Base-by-base conservation (phyloP, 2,113 vertebrate species). In the Oncorhynchus mykiss region DNA sequence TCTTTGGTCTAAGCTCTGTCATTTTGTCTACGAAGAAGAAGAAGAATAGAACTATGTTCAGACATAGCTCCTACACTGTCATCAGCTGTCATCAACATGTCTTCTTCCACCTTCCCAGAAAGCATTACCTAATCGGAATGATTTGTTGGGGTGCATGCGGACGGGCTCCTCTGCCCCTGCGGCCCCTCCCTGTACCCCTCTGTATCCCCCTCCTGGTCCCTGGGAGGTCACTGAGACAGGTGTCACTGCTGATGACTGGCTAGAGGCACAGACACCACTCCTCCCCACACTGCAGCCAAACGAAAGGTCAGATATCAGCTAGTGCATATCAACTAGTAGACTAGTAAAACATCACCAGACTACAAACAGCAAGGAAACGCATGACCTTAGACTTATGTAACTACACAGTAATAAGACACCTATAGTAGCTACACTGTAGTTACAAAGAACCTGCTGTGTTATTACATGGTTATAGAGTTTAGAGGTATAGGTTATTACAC, bases 1-100 rank as follows among this genome's bases (percentile, higher is more conserved):
- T 94, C 92, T 94, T 97, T 0, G 96, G 97, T 71, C 67, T 90
- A 60, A 97, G 88, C 57, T 95, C 93, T 22, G 89, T 82, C 24
- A 91, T 78, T 60, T 88, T 90, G 85, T 95, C 96, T 97, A 79
- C 22, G 1, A 60, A 81, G 80, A 89, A 3, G 22, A 24, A 24
- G 27, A 73, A 9, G 49, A 74, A 71, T 64, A 67, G 13, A 18
- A 34, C 20, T 22, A 62, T 62, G 18, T 24, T 24, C 6, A 22
- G 6, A 62, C 6, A 8, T 20, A 60, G 5, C 16, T 9, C 6
- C n/a, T 62, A 62, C 12, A 22, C 59, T 24, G 54, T 45, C 39
- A n/a, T n/a, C n/a, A n/a, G 11, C 59, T 24, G 54, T 45, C 22
- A 22, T 62, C 59, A 62, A 62, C n/a, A 62, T 49, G 34, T 20